phyloP scores from a whole-genome alignment of 2,888 invertebrate species.

The Lutraria lutraria region DNA sequence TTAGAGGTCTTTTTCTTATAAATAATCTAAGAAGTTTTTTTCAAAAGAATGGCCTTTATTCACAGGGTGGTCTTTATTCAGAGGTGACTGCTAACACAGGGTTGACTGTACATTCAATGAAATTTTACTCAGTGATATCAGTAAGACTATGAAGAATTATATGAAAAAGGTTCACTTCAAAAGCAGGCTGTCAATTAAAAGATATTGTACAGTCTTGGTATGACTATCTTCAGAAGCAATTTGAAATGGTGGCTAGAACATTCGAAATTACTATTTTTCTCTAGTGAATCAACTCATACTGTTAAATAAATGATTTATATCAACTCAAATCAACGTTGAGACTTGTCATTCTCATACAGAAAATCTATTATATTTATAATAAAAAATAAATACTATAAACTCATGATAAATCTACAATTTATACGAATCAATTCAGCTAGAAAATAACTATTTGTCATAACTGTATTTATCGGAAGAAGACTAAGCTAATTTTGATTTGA shows the following conservation, averaged over 20 bases:
- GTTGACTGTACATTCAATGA: too few species aligned
- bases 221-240: too few species aligned
- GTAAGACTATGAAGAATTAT: too few species aligned
- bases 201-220: too few species aligned
- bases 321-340: neutral
- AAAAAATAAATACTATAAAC: neutral
- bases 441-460: conserved; percentile 28
- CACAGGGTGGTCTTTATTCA: too few species aligned
- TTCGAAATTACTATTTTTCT: neutral
- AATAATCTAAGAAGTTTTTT: too few species aligned
- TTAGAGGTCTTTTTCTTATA: too few species aligned
- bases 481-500: conserved; percentile 26
- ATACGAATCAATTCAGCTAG: conserved; percentile 9
- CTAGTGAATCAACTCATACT: neutral
- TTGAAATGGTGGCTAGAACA: neutral
- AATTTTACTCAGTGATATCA: too few species aligned
- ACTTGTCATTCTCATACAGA: neutral
- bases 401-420: conserved; percentile 10
- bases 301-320: neutral
- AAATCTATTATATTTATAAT: conserved; percentile 11
- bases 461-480: conserved; percentile 6
- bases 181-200: too few species aligned
- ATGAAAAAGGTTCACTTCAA: too few species aligned
- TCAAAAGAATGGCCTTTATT: too few species aligned
- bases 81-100: too few species aligned